Conservation (phyloP, 2,113 vertebrate species). For the Sisor rabdophorus region DNA sequence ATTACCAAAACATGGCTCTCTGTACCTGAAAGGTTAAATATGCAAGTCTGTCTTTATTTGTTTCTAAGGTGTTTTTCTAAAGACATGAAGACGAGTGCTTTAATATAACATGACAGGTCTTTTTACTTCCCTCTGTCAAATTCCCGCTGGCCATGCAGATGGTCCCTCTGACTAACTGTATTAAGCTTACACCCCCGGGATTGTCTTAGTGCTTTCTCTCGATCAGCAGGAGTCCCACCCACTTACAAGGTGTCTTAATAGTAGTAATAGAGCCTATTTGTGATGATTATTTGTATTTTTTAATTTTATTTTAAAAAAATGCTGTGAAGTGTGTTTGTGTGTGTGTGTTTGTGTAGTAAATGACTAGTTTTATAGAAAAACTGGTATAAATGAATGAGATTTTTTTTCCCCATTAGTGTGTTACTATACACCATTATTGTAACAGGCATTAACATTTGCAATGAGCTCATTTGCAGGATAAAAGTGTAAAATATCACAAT, state of each 20-base stretch:
- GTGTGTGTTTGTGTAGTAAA: too few species aligned
- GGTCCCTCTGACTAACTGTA: constrained; percentile 35
- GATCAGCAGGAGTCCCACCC: constrained; percentile 36
- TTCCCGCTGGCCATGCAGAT: constrained; percentile 46
- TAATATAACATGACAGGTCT: constrained; percentile 4
- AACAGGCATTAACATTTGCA: too few species aligned
- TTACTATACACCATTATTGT: too few species aligned
- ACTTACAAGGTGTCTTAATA: constrained; percentile 31
- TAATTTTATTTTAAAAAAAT: too few species aligned
- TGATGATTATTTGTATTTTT: not conserved
- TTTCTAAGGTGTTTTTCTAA: not conserved
- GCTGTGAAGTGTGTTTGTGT: too few species aligned
- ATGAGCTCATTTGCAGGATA: too few species aligned
- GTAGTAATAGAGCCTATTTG: not conserved
- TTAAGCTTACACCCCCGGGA: constrained; percentile 36
- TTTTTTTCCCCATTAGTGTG: too few species aligned
- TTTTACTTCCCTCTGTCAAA: constrained; percentile 22
- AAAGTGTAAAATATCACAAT: too few species aligned
- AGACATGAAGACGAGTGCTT: not conserved
- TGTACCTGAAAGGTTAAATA: too few species aligned
- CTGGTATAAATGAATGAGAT: too few species aligned
- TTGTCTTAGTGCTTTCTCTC: constrained; percentile 27
- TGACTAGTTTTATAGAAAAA: too few species aligned
- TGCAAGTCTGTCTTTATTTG: not conserved
- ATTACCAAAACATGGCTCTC: too few species aligned